Evolutionary conservation across 1,140 invertebrate genomes (phyloP).

Genomic region (Drosophila navojoa): DNA sequence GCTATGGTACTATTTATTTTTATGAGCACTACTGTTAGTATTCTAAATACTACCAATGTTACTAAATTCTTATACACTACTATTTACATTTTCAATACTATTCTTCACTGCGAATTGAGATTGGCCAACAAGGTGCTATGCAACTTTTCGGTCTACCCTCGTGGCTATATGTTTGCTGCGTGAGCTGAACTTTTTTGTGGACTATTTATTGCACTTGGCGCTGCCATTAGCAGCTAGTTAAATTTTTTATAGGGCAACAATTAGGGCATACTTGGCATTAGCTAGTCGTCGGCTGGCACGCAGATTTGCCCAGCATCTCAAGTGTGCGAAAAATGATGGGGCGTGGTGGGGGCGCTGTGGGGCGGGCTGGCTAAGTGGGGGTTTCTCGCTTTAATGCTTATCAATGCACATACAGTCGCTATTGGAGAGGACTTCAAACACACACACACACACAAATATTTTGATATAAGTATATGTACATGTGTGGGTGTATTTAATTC

Average conservation of each 20-base stretch:
- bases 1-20: too few relatives aligned
- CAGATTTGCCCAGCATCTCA: constrained; percentile 3
- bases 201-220: constrained; percentile 8
- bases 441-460: neutral
- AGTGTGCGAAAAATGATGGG: neutral
- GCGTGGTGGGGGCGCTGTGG: too few relatives aligned
- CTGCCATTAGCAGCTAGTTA: constrained; percentile 16
- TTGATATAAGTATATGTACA: too few relatives aligned
- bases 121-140: too few relatives aligned
- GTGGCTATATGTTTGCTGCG: neutral
- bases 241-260: constrained; percentile 3
- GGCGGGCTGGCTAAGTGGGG: neutral
- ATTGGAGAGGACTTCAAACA: neutral
- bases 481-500: neutral
- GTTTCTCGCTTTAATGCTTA: neutral
- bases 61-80: too few relatives aligned
- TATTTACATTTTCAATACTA: too few relatives aligned
- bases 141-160: too few relatives aligned
- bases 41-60: too few relatives aligned
- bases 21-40: too few relatives aligned
- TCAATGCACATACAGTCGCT: neutral
- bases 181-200: neutral
- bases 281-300: neutral
- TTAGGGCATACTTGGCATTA: constrained; percentile 1
- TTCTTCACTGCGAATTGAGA: too few relatives aligned